Conservation (phyloP, 2,888 invertebrate genomes). For the Lasioglossum pauxillum region DNA sequence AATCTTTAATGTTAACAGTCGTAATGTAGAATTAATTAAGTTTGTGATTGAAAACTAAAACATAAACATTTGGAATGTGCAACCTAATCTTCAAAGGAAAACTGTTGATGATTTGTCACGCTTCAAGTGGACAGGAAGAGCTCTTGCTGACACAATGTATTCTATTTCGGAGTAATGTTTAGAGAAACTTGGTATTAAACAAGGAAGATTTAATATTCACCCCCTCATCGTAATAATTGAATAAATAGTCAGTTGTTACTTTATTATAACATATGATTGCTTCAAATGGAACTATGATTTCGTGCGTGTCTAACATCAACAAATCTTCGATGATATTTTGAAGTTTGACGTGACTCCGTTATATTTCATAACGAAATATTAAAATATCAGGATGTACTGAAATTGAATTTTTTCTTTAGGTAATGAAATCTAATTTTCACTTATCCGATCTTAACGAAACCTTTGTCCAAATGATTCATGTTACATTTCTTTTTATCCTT, state of each 20-base stretch:
- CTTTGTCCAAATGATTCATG: conserved; percentile 49
- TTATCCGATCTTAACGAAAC: conserved; percentile 6
- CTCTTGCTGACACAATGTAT: conserved; percentile 44
- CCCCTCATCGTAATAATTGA: conserved; percentile 4
- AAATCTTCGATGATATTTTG: conserved; percentile 36
- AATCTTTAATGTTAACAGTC: conserved; percentile 23
- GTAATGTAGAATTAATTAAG: conserved; percentile 19
- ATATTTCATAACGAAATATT: conserved; percentile 23
- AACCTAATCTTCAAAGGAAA: conserved; percentile 21
- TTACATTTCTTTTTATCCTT: conserved; percentile 22
- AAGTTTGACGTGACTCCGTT: conserved; percentile 18
- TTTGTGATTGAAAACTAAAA: conserved; percentile 25
- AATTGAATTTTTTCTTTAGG: conserved; percentile 37
- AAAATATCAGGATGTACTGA: conserved; percentile 47
- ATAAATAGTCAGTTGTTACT: conserved; percentile 6
- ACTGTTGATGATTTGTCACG: conserved; percentile 33
- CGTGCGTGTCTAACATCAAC: conserved; percentile 51
- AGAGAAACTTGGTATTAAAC: conserved; percentile 8
- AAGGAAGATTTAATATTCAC: not conserved
- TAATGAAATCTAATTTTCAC: conserved; percentile 33
- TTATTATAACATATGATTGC: not conserved
- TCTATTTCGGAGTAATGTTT: conserved; percentile 46
- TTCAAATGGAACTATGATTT: conserved; percentile 36
- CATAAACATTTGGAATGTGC: not conserved
- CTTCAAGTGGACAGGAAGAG: conserved; percentile 21